Percentiles rank a stretch among this genome's conserved stretches.
These are phyloP conservation scores for Lysandra coridon DNA, from an alignment of 2,888 invertebrate genomes.

Conservation along the genomic window DNA sequence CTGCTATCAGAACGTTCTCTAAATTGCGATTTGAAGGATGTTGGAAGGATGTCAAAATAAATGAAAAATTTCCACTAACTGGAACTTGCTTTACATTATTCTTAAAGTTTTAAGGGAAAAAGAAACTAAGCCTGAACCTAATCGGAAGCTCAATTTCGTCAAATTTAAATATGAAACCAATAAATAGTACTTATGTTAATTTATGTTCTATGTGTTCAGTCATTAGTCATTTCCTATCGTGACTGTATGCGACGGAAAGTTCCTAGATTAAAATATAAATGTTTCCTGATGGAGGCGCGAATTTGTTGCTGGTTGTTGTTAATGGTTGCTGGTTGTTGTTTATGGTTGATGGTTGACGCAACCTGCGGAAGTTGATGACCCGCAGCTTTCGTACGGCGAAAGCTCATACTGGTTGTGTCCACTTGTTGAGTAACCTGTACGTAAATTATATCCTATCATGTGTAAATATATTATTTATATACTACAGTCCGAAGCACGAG, in stretches of 20 bases:
- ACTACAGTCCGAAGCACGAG: too few relatives aligned
- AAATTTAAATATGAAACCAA: neutral
- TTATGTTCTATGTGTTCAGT: neutral
- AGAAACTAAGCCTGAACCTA: neutral
- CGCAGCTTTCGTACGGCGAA: slow-evolving; percentile 18
- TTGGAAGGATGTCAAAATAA: too few relatives aligned
- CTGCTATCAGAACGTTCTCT: too few relatives aligned
- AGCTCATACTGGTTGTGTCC: neutral
- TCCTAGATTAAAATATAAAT: slow-evolving; percentile 14
- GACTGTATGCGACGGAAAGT: neutral
- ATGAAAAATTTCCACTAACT: too few relatives aligned
- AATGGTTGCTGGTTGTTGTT: too few relatives aligned
- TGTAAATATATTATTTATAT: neutral
- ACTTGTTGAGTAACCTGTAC: neutral
- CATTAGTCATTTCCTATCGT: neutral
- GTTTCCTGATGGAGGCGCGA: neutral
- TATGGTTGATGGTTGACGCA: slow-evolving; percentile 3
- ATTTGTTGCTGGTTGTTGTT: too few relatives aligned
- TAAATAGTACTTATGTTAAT: neutral
- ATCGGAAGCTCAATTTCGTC: neutral
- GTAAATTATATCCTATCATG: neutral
- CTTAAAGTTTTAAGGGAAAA: neutral
- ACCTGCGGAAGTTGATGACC: slow-evolving; percentile 18
- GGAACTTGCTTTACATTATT: neutral
- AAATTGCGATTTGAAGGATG: too few relatives aligned